Percentiles rank a stretch among this genome's conserved stretches.
These are phyloP conservation scores for Allacma fusca DNA, from an alignment of 2,888 invertebrate genomes.

Conservation along the genomic window DNA sequence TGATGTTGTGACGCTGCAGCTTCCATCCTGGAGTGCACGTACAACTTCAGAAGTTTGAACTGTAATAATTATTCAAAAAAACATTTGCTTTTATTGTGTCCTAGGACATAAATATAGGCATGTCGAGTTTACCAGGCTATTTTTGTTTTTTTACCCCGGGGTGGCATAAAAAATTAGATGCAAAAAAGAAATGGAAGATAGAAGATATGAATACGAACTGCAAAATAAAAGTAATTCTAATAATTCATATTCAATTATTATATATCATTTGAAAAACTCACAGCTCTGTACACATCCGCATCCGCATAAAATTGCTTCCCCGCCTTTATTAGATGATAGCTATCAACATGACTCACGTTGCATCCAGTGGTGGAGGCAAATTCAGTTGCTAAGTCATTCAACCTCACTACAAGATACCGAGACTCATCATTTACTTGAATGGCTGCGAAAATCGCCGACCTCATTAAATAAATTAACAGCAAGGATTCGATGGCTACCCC, in stretches of 20 bases:
- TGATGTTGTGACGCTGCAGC: not conserved
- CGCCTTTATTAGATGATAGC: no score
- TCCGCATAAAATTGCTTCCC: not conserved
- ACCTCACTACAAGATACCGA: slow-evolving; percentile 3
- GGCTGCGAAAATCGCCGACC: slow-evolving; percentile 12
- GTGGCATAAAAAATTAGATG: not conserved
- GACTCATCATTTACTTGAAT: not conserved
- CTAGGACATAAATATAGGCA: no score
- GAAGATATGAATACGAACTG: not conserved
- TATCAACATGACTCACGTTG: not conserved
- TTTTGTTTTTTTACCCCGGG: no score
- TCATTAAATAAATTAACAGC: slow-evolving; percentile 1
- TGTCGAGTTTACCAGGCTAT: no score
- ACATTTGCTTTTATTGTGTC: no score
- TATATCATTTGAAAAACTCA: not conserved
- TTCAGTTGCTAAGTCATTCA: slow-evolving; percentile 26
- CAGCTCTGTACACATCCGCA: slow-evolving; percentile 21
- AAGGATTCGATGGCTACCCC: not conserved
- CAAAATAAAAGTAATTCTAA: no score
- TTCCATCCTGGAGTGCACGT: slow-evolving; percentile 4
- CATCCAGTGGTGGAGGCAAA: not conserved
- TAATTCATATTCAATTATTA: no score
- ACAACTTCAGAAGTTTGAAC: slow-evolving; percentile 22
- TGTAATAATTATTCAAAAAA: not conserved
- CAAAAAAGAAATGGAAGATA: not conserved